These are phyloP conservation scores for Platycheirus rosarum DNA, from an alignment of 2,888 invertebrate species.

Conservation along the genomic window DNA sequence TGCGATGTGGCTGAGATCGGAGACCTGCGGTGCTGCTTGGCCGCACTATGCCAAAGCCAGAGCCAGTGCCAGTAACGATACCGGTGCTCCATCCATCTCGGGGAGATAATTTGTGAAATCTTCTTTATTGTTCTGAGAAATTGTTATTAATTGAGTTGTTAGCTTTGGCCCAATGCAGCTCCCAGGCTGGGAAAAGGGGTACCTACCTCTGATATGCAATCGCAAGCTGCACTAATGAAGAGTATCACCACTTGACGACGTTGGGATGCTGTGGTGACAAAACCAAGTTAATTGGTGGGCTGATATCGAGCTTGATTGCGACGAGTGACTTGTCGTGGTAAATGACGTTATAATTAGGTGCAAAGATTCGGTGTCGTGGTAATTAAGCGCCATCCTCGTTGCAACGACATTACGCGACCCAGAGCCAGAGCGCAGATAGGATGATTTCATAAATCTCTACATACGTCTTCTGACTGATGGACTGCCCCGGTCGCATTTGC, in stretches of 20 bases:
- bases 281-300: slow-evolving; percentile 71
- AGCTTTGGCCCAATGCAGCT: slow-evolving; percentile 35
- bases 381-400: slow-evolving; percentile 52
- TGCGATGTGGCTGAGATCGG: slow-evolving; percentile 57
- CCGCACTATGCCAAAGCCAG: slow-evolving; percentile 3
- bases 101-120: slow-evolving; percentile 73
- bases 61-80: slow-evolving; percentile 15
- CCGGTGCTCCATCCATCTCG: slow-evolving; percentile 44
- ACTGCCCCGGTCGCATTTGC: slow-evolving; percentile 69
- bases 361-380: slow-evolving; percentile 72
- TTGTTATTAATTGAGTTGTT: slow-evolving; percentile 82
- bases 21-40: slow-evolving; percentile 22
- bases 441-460: slow-evolving; percentile 67
- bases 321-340: slow-evolving; percentile 31
- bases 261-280: slow-evolving; percentile 43
- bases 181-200: slow-evolving; percentile 4
- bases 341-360: slow-evolving; percentile 73
- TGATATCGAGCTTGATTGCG: slow-evolving; percentile 61
- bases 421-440: slow-evolving; percentile 16
- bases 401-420: neutral
- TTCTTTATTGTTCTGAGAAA: slow-evolving; percentile 81
- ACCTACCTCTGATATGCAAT: slow-evolving; percentile 59
- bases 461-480: slow-evolving; percentile 60
- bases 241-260: slow-evolving; percentile 48
- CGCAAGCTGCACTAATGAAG: slow-evolving; percentile 70